These are phyloP conservation scores for Oscheius onirici DNA, from an alignment of 2,888 invertebrate species.

Conservation along the genomic window DNA sequence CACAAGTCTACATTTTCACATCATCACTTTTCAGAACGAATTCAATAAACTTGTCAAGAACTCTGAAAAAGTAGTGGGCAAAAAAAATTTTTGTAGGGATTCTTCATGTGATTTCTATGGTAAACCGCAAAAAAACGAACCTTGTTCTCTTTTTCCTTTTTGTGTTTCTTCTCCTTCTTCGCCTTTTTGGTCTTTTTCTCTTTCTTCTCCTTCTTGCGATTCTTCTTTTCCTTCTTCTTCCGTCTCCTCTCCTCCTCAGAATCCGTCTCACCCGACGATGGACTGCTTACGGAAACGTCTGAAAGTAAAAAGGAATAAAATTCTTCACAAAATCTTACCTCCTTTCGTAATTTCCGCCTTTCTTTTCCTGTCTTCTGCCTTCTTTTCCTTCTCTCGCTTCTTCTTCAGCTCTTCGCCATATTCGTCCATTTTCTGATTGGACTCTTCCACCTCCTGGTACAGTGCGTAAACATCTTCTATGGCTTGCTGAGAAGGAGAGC, in stretches of 20 bases:
- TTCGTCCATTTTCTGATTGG: conserved; percentile 47
- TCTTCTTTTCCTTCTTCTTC: conserved; percentile 47
- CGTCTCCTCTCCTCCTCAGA: conserved; percentile 41
- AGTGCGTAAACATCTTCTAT: conserved; percentile 50
- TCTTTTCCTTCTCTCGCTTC: conserved; percentile 49
- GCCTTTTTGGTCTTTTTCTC: conserved; percentile 43
- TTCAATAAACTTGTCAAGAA: too few species aligned
- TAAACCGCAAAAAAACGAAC: background rate
- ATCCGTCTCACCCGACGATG: conserved; percentile 11
- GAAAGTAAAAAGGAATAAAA: background rate
- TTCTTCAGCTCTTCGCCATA: conserved; percentile 45
- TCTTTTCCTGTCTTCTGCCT: conserved; percentile 38
- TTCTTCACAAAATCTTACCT: background rate
- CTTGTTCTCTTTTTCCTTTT: conserved; percentile 26
- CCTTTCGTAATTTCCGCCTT: conserved; percentile 34
- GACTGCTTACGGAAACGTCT: background rate
- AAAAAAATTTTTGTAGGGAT: too few species aligned
- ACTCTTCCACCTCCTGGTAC: conserved; percentile 49
- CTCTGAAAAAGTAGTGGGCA: too few species aligned
- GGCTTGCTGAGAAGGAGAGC: conserved; percentile 54
- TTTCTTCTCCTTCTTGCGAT: conserved; percentile 44
- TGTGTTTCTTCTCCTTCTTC: conserved; percentile 45
- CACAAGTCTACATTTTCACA: too few species aligned
- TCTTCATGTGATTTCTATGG: too few species aligned
- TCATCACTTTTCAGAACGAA: too few species aligned